A percentile compares a stretch with the other conserved stretches of the same genome.
Evolutionary conservation across 2,888 invertebrate species (phyloP).

Genomic region (Sabatieria punctata): DNA sequence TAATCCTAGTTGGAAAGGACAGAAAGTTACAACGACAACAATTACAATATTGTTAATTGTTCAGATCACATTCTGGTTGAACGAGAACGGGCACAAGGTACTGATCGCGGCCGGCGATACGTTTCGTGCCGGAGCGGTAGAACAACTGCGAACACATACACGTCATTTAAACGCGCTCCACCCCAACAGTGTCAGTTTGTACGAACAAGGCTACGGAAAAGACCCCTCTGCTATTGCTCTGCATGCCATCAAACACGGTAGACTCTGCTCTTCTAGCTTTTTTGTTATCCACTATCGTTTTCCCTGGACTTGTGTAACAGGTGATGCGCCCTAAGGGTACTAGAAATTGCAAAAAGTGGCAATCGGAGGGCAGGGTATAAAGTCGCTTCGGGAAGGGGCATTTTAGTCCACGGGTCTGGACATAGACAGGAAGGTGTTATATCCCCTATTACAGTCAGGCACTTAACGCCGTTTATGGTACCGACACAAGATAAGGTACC

Average conservation of each 20-base stretch:
- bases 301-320: background rate
- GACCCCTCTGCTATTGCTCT: slow-evolving; percentile 96
- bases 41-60: too few relatives aligned
- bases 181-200: slow-evolving; percentile 38
- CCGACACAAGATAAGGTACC: too few relatives aligned
- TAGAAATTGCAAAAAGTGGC: too few relatives aligned
- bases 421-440: too few relatives aligned
- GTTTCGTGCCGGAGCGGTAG: slow-evolving; percentile 95
- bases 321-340: too few relatives aligned
- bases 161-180: slow-evolving; percentile 81
- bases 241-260: slow-evolving; percentile 74
- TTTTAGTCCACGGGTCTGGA: too few relatives aligned
- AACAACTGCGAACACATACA: slow-evolving; percentile 86
- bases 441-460: too few relatives aligned
- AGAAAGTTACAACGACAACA: too few relatives aligned
- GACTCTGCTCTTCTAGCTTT: background rate
- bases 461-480: too few relatives aligned
- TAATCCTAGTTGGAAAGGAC: too few relatives aligned
- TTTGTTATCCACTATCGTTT: background rate
- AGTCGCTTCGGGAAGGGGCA: too few relatives aligned
- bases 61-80: slow-evolving; percentile 96
- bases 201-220: slow-evolving; percentile 81
- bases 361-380: too few relatives aligned
- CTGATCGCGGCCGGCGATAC: slow-evolving; percentile 98
- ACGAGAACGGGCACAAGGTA: slow-evolving; percentile 86